A percentile compares a stretch with the other conserved stretches of the same genome.
These are phyloP conservation scores for Heliothis subflexa DNA, from an alignment of 1,140 invertebrate species.

Conservation along the genomic window DNA sequence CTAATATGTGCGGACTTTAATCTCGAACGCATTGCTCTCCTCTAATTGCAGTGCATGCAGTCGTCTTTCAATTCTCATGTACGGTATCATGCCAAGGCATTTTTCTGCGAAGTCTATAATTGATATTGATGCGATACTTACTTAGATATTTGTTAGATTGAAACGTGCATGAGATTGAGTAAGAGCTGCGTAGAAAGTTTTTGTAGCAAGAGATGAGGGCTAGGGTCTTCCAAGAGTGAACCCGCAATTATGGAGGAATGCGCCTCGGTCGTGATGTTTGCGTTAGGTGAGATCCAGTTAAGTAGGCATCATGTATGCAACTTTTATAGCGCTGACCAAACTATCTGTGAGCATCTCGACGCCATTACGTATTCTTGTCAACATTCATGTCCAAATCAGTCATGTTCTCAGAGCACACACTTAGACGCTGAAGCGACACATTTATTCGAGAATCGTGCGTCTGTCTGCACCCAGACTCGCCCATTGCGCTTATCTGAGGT, in stretches of 20 bases:
- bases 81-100: background rate
- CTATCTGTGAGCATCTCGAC: slow-evolving; percentile 36
- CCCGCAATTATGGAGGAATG: background rate
- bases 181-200: slow-evolving; percentile 13
- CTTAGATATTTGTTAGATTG: slow-evolving; percentile 12
- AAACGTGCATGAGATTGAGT: slow-evolving; percentile 1
- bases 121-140: slow-evolving; percentile 34
- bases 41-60: slow-evolving; percentile 33
- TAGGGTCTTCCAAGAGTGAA: background rate
- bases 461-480: slow-evolving; percentile 56
- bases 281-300: background rate
- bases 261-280: background rate
- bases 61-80: slow-evolving; percentile 25
- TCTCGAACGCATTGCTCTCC: slow-evolving; percentile 41
- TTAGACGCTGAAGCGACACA: slow-evolving; percentile 67
- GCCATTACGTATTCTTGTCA: slow-evolving; percentile 41
- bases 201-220: background rate
- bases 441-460: slow-evolving; percentile 78
- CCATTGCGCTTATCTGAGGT: slow-evolving; percentile 53
- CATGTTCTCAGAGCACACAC: slow-evolving; percentile 62
- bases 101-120: slow-evolving; percentile 32
- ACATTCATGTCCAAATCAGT: slow-evolving; percentile 40
- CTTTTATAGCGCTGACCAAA: background rate
- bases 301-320: background rate
- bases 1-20: slow-evolving; percentile 60